Evolutionary conservation across 1,140 invertebrate genomes (phyloP).

Genomic region (Diplogasteroides magnus): DNA sequence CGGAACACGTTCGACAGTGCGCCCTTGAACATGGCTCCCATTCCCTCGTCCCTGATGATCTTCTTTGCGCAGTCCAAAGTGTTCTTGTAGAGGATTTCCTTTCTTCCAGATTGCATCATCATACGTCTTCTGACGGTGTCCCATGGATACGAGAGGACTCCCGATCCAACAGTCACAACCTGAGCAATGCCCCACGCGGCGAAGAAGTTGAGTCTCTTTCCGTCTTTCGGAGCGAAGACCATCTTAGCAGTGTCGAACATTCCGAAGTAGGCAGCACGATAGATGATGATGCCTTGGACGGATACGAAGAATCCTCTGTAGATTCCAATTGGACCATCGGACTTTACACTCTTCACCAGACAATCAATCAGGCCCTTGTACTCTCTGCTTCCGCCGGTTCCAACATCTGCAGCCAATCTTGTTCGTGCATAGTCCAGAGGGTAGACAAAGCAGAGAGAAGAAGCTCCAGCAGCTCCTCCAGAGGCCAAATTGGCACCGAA

Average conservation of each 20-base stretch:
- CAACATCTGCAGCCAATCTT: constrained; percentile 56
- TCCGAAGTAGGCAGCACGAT: constrained; percentile 57
- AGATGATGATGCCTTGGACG: constrained; percentile 58
- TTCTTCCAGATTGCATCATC: too few relatives aligned
- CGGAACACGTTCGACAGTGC: too few relatives aligned
- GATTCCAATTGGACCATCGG: constrained; percentile 57
- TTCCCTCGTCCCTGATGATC: too few relatives aligned
- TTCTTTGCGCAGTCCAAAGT: too few relatives aligned
- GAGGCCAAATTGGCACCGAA: constrained; percentile 66
- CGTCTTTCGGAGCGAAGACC: too few relatives aligned
- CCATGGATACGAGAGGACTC: constrained; percentile 64
- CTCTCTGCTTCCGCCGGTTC: constrained; percentile 50
- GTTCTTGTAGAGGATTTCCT: too few relatives aligned
- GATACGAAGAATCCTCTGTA: too few relatives aligned
- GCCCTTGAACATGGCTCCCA: too few relatives aligned
- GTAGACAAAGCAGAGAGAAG: constrained; percentile 57
- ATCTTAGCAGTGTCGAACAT: too few relatives aligned
- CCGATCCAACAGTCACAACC: constrained; percentile 61
- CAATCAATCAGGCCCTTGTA: constrained; percentile 57
- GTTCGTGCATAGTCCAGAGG: constrained; percentile 58
- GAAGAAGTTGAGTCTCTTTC: constrained; percentile 55
- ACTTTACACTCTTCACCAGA: constrained; percentile 55
- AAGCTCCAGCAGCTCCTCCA: constrained; percentile 57
- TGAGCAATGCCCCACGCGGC: too few relatives aligned
- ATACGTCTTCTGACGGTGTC: too few relatives aligned